Conservation (phyloP, 2,888 invertebrate genomes). For the Lacanobia wlatinum region DNA sequence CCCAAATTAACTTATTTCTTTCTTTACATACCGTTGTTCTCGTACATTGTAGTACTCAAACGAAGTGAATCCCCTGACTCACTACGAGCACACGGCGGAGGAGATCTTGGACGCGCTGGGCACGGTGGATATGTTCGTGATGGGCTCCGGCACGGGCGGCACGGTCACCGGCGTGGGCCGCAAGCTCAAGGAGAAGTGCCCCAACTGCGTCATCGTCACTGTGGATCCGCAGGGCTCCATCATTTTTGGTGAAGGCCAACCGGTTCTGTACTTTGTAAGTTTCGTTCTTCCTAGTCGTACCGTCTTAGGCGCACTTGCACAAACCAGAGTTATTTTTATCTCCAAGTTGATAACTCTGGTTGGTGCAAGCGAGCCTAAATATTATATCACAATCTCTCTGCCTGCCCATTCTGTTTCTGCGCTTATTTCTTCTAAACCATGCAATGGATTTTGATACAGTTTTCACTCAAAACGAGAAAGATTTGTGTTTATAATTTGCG, state of each 20-base stretch:
- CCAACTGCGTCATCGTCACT: slow-evolving; percentile 94
- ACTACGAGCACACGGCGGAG: slow-evolving; percentile 97
- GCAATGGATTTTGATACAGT: too few species aligned
- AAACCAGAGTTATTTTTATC: too few species aligned
- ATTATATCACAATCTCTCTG: too few species aligned
- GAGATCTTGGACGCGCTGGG: slow-evolving; percentile 94
- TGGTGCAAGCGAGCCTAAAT: too few species aligned
- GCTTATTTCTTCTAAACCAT: too few species aligned
- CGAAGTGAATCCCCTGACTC: slow-evolving; percentile 97
- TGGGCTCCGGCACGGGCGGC: slow-evolving; percentile 97
- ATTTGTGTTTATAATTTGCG: too few species aligned
- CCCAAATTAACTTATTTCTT: too few species aligned
- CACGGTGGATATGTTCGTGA: slow-evolving; percentile 95
- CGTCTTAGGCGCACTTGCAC: neutral
- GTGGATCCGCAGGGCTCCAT: slow-evolving; percentile 95
- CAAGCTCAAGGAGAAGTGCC: slow-evolving; percentile 95
- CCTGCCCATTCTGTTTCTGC: too few species aligned
- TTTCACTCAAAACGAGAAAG: too few species aligned
- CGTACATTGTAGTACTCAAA: slow-evolving; percentile 93
- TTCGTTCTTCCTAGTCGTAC: neutral
- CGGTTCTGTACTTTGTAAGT: slow-evolving; percentile 71
- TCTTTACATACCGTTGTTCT: neutral
- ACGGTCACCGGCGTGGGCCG: slow-evolving; percentile 97
- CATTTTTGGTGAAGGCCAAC: slow-evolving; percentile 92
- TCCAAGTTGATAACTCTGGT: too few species aligned